Conservation (phyloP, 2,113 vertebrate species). For the Sclerurus mexicanus region DNA sequence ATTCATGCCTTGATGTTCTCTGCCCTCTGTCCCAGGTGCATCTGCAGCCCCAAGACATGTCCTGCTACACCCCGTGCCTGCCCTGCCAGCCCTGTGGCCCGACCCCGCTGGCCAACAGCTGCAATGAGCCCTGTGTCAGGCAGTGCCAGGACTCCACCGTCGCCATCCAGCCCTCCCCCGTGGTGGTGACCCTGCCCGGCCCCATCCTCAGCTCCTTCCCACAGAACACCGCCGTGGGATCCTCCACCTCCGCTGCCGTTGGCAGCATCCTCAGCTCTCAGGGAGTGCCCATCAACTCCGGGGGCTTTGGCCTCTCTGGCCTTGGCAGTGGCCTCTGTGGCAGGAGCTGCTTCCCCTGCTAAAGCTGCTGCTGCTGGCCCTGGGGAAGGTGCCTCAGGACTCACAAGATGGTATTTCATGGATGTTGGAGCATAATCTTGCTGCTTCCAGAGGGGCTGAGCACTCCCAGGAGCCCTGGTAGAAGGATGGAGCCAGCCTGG, state of each 20-base stretch:
- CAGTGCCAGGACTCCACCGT: neutral
- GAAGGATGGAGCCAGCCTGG: neutral
- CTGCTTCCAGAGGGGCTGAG: neutral
- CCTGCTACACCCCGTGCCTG: neutral
- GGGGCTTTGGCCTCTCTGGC: too few relatives aligned
- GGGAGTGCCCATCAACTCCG: too few relatives aligned
- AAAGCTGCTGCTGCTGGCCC: neutral
- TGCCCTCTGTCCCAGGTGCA: neutral
- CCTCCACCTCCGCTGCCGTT: neutral
- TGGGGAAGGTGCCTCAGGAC: too few relatives aligned
- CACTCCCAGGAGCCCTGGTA: neutral
- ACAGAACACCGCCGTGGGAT: too few relatives aligned
- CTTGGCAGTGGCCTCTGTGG: too few relatives aligned
- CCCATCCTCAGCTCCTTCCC: neutral
- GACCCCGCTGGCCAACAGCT: too few relatives aligned
- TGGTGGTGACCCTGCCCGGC: neutral
- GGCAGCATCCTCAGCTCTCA: neutral
- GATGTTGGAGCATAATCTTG: rapidly evolving
- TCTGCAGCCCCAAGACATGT: neutral
- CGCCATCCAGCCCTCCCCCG: neutral
- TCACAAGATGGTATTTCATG: neutral
- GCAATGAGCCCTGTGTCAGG: neutral
- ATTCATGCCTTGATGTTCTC: too few relatives aligned
- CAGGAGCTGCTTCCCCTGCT: rapidly evolving
- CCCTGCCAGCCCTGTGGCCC: neutral